Conservation (phyloP, 2,113 vertebrate species). For the Garra rufa region DNA sequence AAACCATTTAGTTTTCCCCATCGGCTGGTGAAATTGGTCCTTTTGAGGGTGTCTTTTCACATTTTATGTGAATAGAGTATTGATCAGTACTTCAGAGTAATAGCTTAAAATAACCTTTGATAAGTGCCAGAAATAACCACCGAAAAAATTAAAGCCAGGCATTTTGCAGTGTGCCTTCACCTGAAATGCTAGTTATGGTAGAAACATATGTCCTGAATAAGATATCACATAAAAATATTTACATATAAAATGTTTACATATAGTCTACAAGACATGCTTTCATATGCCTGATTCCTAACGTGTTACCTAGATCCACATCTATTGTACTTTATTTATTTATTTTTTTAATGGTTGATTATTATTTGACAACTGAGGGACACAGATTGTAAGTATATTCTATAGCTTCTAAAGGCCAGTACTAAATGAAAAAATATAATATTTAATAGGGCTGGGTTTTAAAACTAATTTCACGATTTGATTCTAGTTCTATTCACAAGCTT, state of each 20-base stretch:
- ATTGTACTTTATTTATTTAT: no score
- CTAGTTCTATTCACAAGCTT: no score
- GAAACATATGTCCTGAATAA: background rate
- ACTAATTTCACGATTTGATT: no score
- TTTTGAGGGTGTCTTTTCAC: slow-evolving; percentile 58
- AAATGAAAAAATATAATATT: background rate
- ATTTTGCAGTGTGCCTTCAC: background rate
- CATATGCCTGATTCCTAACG: no score
- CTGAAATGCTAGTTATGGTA: background rate
- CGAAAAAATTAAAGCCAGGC: background rate
- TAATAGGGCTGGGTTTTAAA: no score
- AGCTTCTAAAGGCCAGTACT: background rate
- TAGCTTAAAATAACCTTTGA: slow-evolving; percentile 32
- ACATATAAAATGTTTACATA: background rate
- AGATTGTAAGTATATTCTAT: background rate
- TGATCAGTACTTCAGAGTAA: slow-evolving; percentile 34
- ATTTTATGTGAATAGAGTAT: slow-evolving; percentile 48
- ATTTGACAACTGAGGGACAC: no score
- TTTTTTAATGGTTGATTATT: no score
- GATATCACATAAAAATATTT: no score
- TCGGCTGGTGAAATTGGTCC: slow-evolving; percentile 56
- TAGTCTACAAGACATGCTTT: background rate
- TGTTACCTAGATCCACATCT: no score
- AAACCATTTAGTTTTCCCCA: slow-evolving; percentile 64
- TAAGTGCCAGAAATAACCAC: slow-evolving; percentile 24